Evolutionary conservation across 2,113 vertebrate genomes (phyloP), one percentile per base, ranked within the genome.

Genomic region (Athene noctua): DNA sequence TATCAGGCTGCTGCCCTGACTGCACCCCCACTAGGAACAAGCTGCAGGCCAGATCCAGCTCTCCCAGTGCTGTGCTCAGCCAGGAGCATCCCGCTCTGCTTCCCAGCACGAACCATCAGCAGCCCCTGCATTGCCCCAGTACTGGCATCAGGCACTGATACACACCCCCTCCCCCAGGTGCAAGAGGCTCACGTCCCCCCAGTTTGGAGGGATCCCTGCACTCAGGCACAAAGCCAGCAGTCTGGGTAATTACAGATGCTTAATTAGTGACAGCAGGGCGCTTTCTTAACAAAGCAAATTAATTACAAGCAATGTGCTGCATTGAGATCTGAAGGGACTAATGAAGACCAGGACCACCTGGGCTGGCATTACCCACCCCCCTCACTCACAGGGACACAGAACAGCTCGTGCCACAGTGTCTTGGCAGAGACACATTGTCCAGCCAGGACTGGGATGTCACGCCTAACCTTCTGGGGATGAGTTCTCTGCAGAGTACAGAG

Each of bases 251-350:
- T 85, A 93, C 78, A 85, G 29, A 46, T n/a, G 66, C 62, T 88
- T 92, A 85, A 96, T 97, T 94, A 93, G 79, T 15, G 29, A 68
- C 81, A 93, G 85, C 94, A 77, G 88, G 61, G 32, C 0, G 3
- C 52, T 82, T 72, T 83, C 63, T 74, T 86, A 79, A 96, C 94
- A 96, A 95, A 94, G 81, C 74, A 40, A 68, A 88, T 88, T 72
- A 92, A 96, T 94, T 51, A 82, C 74, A 90, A 66, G 32, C 80
- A 40, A 73, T 32, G 82, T 71, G 77, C 51, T 58, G 61, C 38
- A 7, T 4, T 8, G 78, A 51, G 90, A 51, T 55, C 90, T 55
- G 61, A 40, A 85, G 55, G 72, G 40, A 44, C 26, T 49, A 13
- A 65, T 29, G 63, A 52, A 30, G 87, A 32, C 7, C 40, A 66